Conservation (phyloP, 2,888 invertebrate species). For the Agonopterix arenella region DNA sequence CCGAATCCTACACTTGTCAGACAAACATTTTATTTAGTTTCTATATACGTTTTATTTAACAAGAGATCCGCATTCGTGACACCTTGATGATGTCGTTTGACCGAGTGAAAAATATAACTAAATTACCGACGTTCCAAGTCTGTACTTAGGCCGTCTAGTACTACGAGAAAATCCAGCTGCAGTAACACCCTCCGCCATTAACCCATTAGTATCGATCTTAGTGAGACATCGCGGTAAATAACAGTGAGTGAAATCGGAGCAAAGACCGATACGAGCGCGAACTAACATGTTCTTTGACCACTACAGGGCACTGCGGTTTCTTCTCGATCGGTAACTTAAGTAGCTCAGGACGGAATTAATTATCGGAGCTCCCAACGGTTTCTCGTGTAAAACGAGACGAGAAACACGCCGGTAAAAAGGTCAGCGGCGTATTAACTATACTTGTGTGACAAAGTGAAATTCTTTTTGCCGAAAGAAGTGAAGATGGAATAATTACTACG, state of each 20-base stretch:
- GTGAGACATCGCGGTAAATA: constrained; percentile 34
- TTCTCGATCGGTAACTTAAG: constrained; percentile 50
- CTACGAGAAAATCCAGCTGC: constrained; percentile 8
- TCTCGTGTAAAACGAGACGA: constrained; percentile 67
- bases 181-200: constrained; percentile 18
- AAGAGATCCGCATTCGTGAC: not conserved
- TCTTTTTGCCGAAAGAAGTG: not conserved
- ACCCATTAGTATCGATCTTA: constrained; percentile 35
- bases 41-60: not conserved
- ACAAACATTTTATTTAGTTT: not conserved
- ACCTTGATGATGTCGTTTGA: not conserved
- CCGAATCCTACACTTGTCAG: not conserved
- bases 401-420: constrained; percentile 47
- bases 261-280: constrained; percentile 38
- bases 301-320: constrained; percentile 57
- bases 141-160: constrained; percentile 8
- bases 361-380: constrained; percentile 60
- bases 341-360: constrained; percentile 68
- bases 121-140: constrained; percentile 6
- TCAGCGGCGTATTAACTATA: constrained; percentile 42
- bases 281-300: constrained; percentile 44
- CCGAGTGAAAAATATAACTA: constrained; percentile 1
- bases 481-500: not conserved
- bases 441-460: constrained; percentile 11
- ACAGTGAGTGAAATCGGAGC: constrained; percentile 46